Evolutionary conservation across 2,797 vertebrate genomes (phyloP), one percentile per base, ranked within the genome.

Genomic region (Gallinago solitaria): DNA sequence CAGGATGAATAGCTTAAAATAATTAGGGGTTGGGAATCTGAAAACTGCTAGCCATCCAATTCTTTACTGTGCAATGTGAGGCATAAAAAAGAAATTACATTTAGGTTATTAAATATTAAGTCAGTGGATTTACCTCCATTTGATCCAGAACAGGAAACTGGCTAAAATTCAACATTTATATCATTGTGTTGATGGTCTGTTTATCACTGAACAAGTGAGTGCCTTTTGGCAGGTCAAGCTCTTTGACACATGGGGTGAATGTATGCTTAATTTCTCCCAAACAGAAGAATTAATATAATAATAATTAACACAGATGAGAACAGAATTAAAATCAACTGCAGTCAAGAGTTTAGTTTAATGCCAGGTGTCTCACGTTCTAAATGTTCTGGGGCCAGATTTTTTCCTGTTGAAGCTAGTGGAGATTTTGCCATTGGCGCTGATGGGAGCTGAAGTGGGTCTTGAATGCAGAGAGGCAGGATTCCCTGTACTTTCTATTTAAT

Each of bases 1-100:
- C 93, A 98, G 97, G 97, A 98, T 98, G 98, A 98, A 98, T 98
- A 98, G 98, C 97, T 98, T 98, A 98, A 98, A 98, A 98, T 98
- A 98, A 98, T 98, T 98, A 98, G 97, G 95, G 96, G 96, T 90
- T 94, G 95, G 89, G 97, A 97, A 97, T 98, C 97, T 98, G 96
- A 97, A 96, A 98, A 97, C 96, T 95, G 97, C 96, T 97, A 94
- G 95, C 97, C 97, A 96, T 98, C 97, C 97, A 98, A 57, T 97
- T 98, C 97, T 97, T 97, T 96, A 89, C 97, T 97, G 95, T 97
- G 97, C 96, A 97, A 95, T 97, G 94, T 8, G 96, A 98, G 97
- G 97, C 97, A 97, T 83, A 96, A 97, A 97, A 95, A 91, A 98
- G 97, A 98, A 98, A 98, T 97, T 98, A 97, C 98, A 98, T 98